A percentile compares a stretch with the other conserved stretches of the same genome.
These are phyloP conservation scores for Diuraphis noxia DNA, from an alignment of 1,140 invertebrate species.

Conservation along the genomic window DNA sequence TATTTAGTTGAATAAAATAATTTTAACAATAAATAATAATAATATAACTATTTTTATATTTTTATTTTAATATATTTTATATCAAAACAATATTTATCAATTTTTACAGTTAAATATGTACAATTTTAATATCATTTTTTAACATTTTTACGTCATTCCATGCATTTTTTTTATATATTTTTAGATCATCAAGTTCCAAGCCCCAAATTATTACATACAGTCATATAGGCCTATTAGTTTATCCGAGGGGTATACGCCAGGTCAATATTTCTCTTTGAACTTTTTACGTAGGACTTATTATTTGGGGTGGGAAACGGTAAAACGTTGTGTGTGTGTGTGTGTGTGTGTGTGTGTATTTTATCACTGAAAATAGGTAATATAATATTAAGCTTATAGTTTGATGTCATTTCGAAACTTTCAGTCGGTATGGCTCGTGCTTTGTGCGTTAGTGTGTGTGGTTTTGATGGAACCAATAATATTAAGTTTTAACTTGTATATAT, in stretches of 20 bases:
- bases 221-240: neutral
- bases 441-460: neutral
- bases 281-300: neutral
- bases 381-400: neutral
- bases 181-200: too few species aligned
- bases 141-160: too few species aligned
- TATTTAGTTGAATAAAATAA: too few species aligned
- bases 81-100: too few species aligned
- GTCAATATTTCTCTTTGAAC: neutral
- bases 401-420: neutral
- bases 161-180: too few species aligned
- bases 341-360: too few species aligned
- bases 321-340: neutral
- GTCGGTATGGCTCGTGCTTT: neutral
- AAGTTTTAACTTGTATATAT: neutral
- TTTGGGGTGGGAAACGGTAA: neutral
- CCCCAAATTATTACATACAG: too few species aligned
- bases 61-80: too few species aligned
- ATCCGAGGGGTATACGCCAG: neutral
- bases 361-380: neutral
- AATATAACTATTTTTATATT: too few species aligned
- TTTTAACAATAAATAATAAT: too few species aligned
- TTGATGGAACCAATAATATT: neutral
- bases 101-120: too few species aligned
- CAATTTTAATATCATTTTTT: too few species aligned